Evolutionary conservation across 2,888 invertebrate species (phyloP).

Genomic region (Eugnorisma glareosa): DNA sequence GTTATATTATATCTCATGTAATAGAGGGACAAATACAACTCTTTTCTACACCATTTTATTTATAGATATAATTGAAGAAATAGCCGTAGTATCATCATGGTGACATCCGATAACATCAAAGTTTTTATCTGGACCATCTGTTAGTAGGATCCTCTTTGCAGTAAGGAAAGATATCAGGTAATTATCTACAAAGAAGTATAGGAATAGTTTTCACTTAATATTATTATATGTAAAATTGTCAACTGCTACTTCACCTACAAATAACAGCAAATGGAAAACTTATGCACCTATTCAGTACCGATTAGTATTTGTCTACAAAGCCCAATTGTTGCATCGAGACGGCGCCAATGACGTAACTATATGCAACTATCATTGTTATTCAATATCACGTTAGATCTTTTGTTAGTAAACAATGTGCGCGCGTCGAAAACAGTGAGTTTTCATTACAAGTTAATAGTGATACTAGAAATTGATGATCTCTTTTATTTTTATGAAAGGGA

Average conservation of each 20-base stretch:
- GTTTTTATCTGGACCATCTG: background rate
- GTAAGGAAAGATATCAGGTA: background rate
- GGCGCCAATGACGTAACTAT: slow-evolving; percentile 51
- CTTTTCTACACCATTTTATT: too few species aligned
- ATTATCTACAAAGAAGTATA: background rate
- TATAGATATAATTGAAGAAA: too few species aligned
- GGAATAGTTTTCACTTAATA: slow-evolving; percentile 8
- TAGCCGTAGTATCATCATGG: too few species aligned
- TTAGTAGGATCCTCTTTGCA: background rate
- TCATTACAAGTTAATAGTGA: slow-evolving; percentile 12
- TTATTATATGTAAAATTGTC: background rate
- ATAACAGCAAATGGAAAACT: slow-evolving; percentile 30
- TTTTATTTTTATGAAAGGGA: slow-evolving; percentile 46
- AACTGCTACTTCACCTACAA: background rate
- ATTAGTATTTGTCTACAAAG: slow-evolving; percentile 14
- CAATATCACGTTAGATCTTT: slow-evolving; percentile 49
- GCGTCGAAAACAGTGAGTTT: slow-evolving; percentile 38
- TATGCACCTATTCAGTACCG: background rate
- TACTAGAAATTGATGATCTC: slow-evolving; percentile 39
- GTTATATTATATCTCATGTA: too few species aligned
- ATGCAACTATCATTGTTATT: slow-evolving; percentile 43
- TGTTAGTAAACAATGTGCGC: slow-evolving; percentile 49
- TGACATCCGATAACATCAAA: background rate
- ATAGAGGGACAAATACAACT: too few species aligned
- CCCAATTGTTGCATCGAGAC: slow-evolving; percentile 17